Base-by-base conservation (phyloP, 2,113 vertebrate genomes). In the Cheilinus undulatus region DNA sequence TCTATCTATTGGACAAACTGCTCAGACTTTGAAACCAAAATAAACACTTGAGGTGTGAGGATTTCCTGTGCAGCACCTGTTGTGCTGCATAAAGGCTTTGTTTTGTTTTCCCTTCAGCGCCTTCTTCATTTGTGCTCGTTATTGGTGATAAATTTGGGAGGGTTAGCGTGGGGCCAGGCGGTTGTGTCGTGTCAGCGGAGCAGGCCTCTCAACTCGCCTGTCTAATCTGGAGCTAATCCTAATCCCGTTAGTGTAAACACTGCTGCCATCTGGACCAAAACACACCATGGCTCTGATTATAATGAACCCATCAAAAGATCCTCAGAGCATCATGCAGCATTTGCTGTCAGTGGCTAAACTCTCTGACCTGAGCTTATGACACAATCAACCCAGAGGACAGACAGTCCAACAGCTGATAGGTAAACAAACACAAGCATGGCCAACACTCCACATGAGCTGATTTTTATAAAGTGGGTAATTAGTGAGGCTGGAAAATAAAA, bases 221-320 rank as follows among this genome's bases (percentile, higher is more conserved):
- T 84, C 84, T 93, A 91, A 90, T 91, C 83, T 86, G 69, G 60
- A 79, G 73, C 52, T 88, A 90, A 92, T 92, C 89, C 80, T 91
- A 89, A 92, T 92, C 89, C 79, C 43, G 81, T 93, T 89, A 90
- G 84, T 79, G 82, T 73, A 86, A 90, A 88, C 85, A 73, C 79
- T 24, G 46, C 63, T 57, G 62, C 89, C 92, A 93, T 91, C 88
- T 93, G 89, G 84, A 81, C 58, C 71, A 65, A 78, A 58, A 83
- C 80, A 86, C 61, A 86, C 70, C 26, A 71, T 46, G 22, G 56
- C 72, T 64, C 38, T 70, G 82, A 88, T 85, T 71, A 82, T 86
- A 82, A 73, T 82, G 82, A 87, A 88, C 63, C 83, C 79, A 73
- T 88, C 86, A 86, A 75, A 86, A 83, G 77, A 65, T 80, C 84